A percentile compares a stretch with the other conserved stretches of the same genome.
Conservation (phyloP, 2,113 vertebrate genomes). For the Sakesphorus luctuosus region DNA sequence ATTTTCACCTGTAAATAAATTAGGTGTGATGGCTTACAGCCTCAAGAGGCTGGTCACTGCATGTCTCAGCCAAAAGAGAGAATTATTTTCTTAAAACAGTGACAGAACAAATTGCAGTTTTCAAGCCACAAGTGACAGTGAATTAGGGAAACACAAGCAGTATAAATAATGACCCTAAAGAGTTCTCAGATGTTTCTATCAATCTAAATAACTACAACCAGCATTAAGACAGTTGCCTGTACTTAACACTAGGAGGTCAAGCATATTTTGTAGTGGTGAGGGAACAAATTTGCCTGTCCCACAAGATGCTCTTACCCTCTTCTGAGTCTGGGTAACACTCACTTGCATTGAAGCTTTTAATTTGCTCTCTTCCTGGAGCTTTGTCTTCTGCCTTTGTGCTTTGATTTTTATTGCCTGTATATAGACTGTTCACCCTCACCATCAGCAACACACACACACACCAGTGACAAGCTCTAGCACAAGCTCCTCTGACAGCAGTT, state of each 20-base stretch:
- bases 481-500: not conserved
- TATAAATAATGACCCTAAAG: not conserved
- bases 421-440: not conserved
- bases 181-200: not conserved
- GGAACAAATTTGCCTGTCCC: not conserved
- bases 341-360: not conserved
- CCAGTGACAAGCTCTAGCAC: not conserved
- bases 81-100: not conserved
- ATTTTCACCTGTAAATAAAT: constrained; percentile 46
- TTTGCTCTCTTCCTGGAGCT: not conserved
- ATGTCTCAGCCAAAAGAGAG: not conserved
- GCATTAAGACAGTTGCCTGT: not conserved
- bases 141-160: not conserved
- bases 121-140: not conserved
- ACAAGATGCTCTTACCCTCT: not conserved
- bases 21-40: constrained; percentile 3
- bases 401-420: not conserved
- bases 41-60: not conserved
- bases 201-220: not conserved
- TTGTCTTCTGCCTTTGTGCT: not conserved
- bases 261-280: not conserved
- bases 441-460: not conserved
- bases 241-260: not conserved
- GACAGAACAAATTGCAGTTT: not conserved
- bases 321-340: not conserved